phyloP scores from a whole-genome alignment of 2,797 vertebrate genomes.

The Xyrichtys novacula region DNA sequence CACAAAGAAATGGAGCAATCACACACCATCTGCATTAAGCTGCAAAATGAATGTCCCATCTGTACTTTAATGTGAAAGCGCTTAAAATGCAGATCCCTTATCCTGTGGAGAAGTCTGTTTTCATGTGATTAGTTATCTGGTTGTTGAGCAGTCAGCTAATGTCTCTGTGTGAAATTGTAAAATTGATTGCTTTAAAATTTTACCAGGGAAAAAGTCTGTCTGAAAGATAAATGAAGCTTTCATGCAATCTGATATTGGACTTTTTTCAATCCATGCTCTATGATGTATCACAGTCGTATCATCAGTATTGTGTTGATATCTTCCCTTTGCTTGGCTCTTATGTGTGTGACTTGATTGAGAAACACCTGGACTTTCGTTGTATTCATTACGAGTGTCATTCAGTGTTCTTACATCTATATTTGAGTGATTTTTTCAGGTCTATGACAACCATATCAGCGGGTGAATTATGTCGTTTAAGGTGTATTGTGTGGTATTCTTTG shows the following conservation, averaged over 20 bases:
- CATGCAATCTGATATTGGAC: neutral
- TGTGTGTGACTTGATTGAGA: conserved; percentile 8
- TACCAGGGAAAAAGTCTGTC: neutral
- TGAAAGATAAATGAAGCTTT: neutral
- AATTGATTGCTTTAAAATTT: conserved; percentile 31
- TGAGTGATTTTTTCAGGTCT: neutral
- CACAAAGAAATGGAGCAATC: conserved; percentile 12
- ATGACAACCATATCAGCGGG: neutral
- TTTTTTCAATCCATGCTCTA: neutral
- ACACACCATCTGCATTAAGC: conserved; percentile 20
- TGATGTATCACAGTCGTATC: neutral
- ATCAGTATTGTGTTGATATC: neutral
- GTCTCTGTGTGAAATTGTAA: conserved; percentile 15
- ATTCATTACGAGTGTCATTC: neutral
- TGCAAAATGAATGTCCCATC: conserved; percentile 25
- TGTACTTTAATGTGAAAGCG: conserved; percentile 28
- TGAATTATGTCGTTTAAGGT: neutral
- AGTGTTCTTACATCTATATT: neutral
- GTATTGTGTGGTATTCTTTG: neutral
- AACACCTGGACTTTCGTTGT: neutral
- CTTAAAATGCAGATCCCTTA: conserved; percentile 43
- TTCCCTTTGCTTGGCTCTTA: neutral
- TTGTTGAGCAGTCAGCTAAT: conserved; percentile 22
- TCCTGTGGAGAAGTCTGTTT: conserved; percentile 42
- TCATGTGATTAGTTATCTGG: conserved; percentile 37